Percentiles rank a stretch among this genome's conserved stretches.
Conservation (phyloP, 2,888 invertebrate species). For the Thereva unica region DNA sequence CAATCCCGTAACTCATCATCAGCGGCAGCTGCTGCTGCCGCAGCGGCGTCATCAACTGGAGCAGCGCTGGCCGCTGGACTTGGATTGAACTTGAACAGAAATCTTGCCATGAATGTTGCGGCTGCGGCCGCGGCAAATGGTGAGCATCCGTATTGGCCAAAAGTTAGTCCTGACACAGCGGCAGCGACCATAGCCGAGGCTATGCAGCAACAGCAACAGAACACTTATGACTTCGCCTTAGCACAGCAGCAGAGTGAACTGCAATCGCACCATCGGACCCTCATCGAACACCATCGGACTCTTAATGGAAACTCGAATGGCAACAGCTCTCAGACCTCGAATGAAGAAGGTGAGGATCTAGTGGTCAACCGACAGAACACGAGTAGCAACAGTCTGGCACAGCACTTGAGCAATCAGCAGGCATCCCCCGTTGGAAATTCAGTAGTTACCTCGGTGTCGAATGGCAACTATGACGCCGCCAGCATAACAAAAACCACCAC, state of each 20-base stretch:
- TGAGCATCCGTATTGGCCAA: constrained; percentile 84
- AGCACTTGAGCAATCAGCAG: constrained; percentile 37
- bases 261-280: constrained; percentile 61
- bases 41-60: constrained; percentile 40
- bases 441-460: constrained; percentile 33
- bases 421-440: constrained; percentile 40
- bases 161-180: constrained; percentile 76
- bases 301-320: constrained; percentile 46
- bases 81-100: constrained; percentile 44
- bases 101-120: constrained; percentile 42
- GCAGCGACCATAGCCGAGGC: constrained; percentile 65
- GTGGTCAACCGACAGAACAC: constrained; percentile 52
- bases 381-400: constrained; percentile 36
- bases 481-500: constrained; percentile 51
- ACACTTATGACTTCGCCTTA: constrained; percentile 51
- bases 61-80: constrained; percentile 54
- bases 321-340: constrained; percentile 52
- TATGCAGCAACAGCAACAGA: constrained; percentile 66
- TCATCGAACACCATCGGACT: constrained; percentile 65
- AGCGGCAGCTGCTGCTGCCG: constrained; percentile 46
- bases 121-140: constrained; percentile 58
- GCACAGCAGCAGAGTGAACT: constrained; percentile 61
- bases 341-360: constrained; percentile 56
- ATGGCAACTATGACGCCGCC: constrained; percentile 42
- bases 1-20: constrained; percentile 63